Evolutionary conservation across 2,113 vertebrate species (phyloP).

Genomic region (Triplophysa rosa): DNA sequence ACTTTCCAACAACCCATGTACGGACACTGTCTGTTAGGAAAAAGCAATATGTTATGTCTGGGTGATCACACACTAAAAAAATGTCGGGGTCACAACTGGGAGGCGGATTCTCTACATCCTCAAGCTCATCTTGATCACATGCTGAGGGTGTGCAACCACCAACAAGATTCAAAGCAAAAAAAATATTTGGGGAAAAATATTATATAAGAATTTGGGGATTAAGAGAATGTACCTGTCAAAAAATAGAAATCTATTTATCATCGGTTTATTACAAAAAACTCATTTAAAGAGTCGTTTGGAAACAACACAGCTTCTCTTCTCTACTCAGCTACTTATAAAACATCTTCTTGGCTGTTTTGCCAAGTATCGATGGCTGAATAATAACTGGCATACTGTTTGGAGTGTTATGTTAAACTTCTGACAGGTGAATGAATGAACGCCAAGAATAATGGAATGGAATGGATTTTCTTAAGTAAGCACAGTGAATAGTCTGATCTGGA

Average conservation of each 20-base stretch:
- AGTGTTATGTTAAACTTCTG: constrained; percentile 69
- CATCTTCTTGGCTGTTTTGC: constrained; percentile 67
- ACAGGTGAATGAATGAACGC: constrained; percentile 66
- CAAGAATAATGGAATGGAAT: constrained; percentile 69
- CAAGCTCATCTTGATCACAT: constrained; percentile 23
- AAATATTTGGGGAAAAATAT: background rate
- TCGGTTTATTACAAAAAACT: background rate
- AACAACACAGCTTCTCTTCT: constrained; percentile 62
- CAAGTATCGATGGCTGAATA: constrained; percentile 71
- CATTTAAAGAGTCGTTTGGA: constrained; percentile 58
- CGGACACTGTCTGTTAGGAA: constrained; percentile 12
- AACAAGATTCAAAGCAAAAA: too few species aligned
- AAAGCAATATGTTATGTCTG: constrained; percentile 43
- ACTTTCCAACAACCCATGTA: constrained; percentile 14
- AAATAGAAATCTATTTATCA: too few species aligned
- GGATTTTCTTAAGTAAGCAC: constrained; percentile 70
- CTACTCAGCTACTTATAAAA: constrained; percentile 65
- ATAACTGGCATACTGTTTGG: constrained; percentile 70
- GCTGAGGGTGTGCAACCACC: background rate
- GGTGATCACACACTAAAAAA: constrained; percentile 33
- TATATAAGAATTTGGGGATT: background rate
- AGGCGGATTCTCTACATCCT: constrained; percentile 30
- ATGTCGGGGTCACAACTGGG: constrained; percentile 33
- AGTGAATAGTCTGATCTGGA: constrained; percentile 30
- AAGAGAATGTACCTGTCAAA: background rate